Evolutionary conservation across 1,140 invertebrate species (phyloP).

Genomic region (Aphis gossypii): DNA sequence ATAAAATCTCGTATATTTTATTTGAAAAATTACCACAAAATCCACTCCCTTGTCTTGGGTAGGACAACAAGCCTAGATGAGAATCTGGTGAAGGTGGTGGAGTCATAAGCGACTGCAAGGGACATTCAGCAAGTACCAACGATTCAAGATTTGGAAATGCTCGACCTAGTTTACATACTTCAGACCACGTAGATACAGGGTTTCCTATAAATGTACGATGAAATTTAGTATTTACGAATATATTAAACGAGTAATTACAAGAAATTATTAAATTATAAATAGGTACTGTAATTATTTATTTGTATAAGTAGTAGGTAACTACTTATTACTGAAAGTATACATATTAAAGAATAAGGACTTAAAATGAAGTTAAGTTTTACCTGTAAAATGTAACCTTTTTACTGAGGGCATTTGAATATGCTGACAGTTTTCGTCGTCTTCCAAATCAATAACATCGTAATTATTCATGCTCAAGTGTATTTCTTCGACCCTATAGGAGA

Average conservation of each 20-base stretch:
- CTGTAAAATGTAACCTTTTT: conserved; percentile 81
- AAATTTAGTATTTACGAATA: background rate
- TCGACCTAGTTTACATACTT: conserved; percentile 82
- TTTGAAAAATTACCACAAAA: conserved; percentile 3
- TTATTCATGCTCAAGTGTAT: conserved; percentile 89
- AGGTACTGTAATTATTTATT: no score
- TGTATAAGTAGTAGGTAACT: no score
- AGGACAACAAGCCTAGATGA: conserved; percentile 61
- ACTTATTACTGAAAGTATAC: background rate
- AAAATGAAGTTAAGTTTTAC: conserved; percentile 62
- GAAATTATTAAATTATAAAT: background rate
- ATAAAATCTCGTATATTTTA: background rate
- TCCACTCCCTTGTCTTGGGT: conserved; percentile 50
- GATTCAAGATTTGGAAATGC: conserved; percentile 85
- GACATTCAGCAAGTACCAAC: conserved; percentile 85
- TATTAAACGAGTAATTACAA: background rate
- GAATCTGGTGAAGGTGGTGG: conserved; percentile 41
- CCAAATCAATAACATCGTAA: conserved; percentile 76
- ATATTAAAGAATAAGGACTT: background rate
- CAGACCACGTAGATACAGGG: conserved; percentile 79
- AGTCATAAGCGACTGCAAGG: conserved; percentile 71
- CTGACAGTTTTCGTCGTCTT: conserved; percentile 61
- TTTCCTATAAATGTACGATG: conserved; percentile 75
- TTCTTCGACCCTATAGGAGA: conserved; percentile 74
- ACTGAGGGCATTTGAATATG: conserved; percentile 59